Evolutionary conservation across 2,888 invertebrate genomes (phyloP), one percentile per base, ranked within the genome.

Genomic region (Synergus umbraculus): DNA sequence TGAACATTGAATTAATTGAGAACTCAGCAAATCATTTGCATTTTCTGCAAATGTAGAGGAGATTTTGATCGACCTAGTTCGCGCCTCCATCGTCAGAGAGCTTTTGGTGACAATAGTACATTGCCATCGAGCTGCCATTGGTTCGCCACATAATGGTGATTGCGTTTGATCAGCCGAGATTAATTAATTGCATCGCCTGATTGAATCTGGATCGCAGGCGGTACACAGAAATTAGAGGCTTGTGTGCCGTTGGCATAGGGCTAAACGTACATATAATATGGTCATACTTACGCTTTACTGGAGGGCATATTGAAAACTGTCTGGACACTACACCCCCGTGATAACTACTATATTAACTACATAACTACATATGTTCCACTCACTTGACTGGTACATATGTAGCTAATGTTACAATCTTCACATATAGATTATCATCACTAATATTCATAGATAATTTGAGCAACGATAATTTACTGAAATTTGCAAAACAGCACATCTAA

Each of bases 111-210:
- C 58, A 58, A 58, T 58, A 58, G 58, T 58, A 58, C 58, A 58
- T 58, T 18, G 58, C 58, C 58, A 65, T 43, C 15, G 37, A 78
- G 78, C 80, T 80, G 80, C 66, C 41, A 43, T 65, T 65, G 29
- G 66, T 65, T 37, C 29, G 4, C 66, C 66, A 22, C 66, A 65
- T 65, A 46, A 58, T 49, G 76, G 78, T 78, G 81, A 81, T 82
- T 79, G 78, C 78, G 78, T 79, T 67, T 79, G 82, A 81, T 82
- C 81, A 76, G 76, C 76, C 58, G 69, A 79, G 79, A 82, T 82
- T 79, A 82, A 82, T 82, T 82, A 81, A 82, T 79, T 79, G 67
- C 78, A 65, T 43, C 15, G 66, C 37, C n/a, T 43, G 66, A 65
- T 65, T 65, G 66, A 65, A 65, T 65, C 29, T 29, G 37, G 66